A percentile compares a stretch with the other conserved stretches of the same genome.
Conservation (phyloP, 2,888 invertebrate species). For the Melipona beecheii region DNA sequence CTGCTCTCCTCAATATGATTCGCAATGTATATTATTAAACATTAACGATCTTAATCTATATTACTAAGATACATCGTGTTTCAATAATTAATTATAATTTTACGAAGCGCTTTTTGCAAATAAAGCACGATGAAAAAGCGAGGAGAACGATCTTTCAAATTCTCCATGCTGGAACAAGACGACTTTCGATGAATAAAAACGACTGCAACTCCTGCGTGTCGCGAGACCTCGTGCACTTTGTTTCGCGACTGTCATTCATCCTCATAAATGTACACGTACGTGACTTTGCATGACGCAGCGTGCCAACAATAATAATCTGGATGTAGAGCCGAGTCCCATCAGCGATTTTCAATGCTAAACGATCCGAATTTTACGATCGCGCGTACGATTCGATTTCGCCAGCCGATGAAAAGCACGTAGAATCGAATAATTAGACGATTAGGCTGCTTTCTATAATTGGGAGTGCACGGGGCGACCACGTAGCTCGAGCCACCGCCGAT, state of each 20-base stretch:
- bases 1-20: too few species aligned
- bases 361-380: neutral
- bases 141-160: neutral
- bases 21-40: too few species aligned
- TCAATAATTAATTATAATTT: too few species aligned
- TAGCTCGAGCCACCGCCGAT: slow-evolving; percentile 64
- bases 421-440: slow-evolving; percentile 45
- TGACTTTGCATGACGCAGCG: neutral
- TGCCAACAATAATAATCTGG: slow-evolving; percentile 55
- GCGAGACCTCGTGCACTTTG: neutral
- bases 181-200: too few species aligned
- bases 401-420: slow-evolving; percentile 26
- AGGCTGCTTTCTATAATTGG: slow-evolving; percentile 63
- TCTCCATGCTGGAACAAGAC: neutral
- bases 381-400: neutral
- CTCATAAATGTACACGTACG: slow-evolving; percentile 3
- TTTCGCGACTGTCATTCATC: slow-evolving; percentile 10
- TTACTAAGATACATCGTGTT: too few species aligned
- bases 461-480: slow-evolving; percentile 66
- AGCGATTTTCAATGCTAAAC: slow-evolving; percentile 21
- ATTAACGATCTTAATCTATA: too few species aligned
- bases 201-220: too few species aligned
- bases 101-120: too few species aligned
- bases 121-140: too few species aligned
- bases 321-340: neutral